A percentile compares a stretch with the other conserved stretches of the same genome.
Evolutionary conservation across 2,888 invertebrate genomes (phyloP).

Genomic region (Schrankia costaestrigalis): DNA sequence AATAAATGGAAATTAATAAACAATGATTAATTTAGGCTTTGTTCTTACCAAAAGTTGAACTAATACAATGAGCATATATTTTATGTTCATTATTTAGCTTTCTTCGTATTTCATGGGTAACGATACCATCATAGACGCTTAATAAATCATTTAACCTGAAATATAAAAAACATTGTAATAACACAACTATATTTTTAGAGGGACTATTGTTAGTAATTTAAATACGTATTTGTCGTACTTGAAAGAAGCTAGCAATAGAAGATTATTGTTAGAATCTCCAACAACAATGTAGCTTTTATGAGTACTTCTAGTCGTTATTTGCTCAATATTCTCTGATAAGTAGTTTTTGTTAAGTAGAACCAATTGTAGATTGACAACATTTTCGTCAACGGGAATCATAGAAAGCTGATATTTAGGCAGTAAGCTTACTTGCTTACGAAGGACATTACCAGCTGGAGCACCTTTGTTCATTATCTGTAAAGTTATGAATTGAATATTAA

Average conservation of each 20-base stretch:
- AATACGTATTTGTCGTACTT: conserved; percentile 65
- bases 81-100: conserved; percentile 60
- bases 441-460: conserved; percentile 85
- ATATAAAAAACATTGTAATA: conserved; percentile 9
- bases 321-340: conserved; percentile 60
- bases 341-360: conserved; percentile 64
- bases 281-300: conserved; percentile 82
- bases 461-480: conserved; percentile 85
- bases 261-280: conserved; percentile 83
- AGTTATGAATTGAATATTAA: too few species aligned
- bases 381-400: conserved; percentile 52
- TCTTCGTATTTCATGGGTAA: conserved; percentile 64
- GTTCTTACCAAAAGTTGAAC: conserved; percentile 80
- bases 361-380: conserved; percentile 54
- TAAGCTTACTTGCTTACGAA: conserved; percentile 81
- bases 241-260: conserved; percentile 78
- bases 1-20: too few species aligned
- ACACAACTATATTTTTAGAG: neutral
- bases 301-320: conserved; percentile 68
- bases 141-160: conserved; percentile 68
- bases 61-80: conserved; percentile 79
- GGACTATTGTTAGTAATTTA: too few species aligned
- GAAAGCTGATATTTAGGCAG: conserved; percentile 83
- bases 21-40: conserved; percentile 7
- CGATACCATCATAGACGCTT: conserved; percentile 61